Percentiles rank a stretch among this genome's conserved stretches.
phyloP scores from a whole-genome alignment of 2,888 invertebrate species.

The Phortica magna region DNA sequence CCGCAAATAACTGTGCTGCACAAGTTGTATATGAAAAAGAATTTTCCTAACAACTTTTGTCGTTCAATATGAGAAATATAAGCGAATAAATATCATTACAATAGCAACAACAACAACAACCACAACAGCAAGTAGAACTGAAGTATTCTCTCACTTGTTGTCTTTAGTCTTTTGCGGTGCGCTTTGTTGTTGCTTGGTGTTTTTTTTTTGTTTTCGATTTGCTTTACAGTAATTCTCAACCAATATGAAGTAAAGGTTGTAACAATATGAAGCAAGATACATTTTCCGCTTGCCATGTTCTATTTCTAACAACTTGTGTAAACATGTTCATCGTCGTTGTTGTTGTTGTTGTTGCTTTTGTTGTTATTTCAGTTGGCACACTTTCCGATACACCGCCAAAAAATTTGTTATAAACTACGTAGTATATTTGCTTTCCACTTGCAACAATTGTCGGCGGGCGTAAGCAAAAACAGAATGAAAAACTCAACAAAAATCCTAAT shows the following conservation, averaged over 20 bases:
- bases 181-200: neutral
- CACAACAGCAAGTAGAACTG: neutral
- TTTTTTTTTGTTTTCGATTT: neutral
- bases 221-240: neutral
- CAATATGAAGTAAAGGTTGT: neutral
- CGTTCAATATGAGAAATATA: conserved; percentile 46
- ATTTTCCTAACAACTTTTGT: conserved; percentile 43
- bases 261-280: neutral
- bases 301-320: neutral
- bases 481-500: neutral
- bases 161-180: neutral
- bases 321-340: neutral
- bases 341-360: neutral
- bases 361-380: neutral
- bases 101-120: neutral
- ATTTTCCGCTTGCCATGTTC: neutral
- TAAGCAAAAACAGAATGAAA: neutral
- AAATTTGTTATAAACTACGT: neutral
- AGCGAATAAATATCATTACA: neutral
- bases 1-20: neutral
- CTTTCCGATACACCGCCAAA: neutral
- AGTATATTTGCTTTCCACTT: neutral
- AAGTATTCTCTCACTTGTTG: neutral
- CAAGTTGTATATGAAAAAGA: conserved; percentile 51
- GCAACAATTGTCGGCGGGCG: neutral